Conservation (phyloP, 2,888 invertebrate genomes). For the Diadegma fenestrale region DNA sequence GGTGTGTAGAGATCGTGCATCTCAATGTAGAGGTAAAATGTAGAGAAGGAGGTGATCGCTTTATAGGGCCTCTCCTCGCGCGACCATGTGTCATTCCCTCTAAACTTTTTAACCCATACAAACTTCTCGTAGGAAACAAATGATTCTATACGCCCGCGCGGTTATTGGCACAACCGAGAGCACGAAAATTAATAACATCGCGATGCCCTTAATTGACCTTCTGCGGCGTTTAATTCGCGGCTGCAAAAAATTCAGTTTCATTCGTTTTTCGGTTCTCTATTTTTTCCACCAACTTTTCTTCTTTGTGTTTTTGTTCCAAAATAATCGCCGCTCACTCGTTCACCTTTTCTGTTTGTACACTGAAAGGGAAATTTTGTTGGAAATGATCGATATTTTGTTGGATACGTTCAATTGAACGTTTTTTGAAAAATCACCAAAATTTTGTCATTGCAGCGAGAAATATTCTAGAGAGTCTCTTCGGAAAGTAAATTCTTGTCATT, state of each 20-base stretch:
- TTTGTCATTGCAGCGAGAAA: too few relatives aligned
- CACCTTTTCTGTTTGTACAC: too few relatives aligned
- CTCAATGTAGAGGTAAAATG: conserved; percentile 29
- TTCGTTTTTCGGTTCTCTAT: too few relatives aligned
- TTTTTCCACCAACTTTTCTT: too few relatives aligned
- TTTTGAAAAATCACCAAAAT: too few relatives aligned
- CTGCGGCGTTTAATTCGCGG: neutral
- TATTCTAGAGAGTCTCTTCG: too few relatives aligned
- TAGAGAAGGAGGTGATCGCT: conserved; percentile 47
- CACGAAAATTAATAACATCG: conserved; percentile 22
- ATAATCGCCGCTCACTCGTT: too few relatives aligned
- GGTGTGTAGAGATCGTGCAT: neutral
- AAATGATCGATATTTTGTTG: too few relatives aligned
- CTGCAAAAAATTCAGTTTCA: neutral
- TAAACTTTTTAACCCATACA: neutral
- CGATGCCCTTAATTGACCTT: conserved; percentile 17
- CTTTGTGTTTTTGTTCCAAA: neutral
- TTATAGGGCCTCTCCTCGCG: conserved; percentile 44
- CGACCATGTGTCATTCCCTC: conserved; percentile 14
- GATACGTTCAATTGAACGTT: too few relatives aligned
- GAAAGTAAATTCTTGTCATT: too few relatives aligned
- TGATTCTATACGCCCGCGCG: neutral
- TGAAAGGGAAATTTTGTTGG: too few relatives aligned
- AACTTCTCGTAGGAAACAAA: neutral
- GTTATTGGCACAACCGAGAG: conserved; percentile 21